Percentiles rank a stretch among this genome's conserved stretches.
Evolutionary conservation across 2,888 invertebrate genomes (phyloP).

Genomic region (Cantharis rufa): DNA sequence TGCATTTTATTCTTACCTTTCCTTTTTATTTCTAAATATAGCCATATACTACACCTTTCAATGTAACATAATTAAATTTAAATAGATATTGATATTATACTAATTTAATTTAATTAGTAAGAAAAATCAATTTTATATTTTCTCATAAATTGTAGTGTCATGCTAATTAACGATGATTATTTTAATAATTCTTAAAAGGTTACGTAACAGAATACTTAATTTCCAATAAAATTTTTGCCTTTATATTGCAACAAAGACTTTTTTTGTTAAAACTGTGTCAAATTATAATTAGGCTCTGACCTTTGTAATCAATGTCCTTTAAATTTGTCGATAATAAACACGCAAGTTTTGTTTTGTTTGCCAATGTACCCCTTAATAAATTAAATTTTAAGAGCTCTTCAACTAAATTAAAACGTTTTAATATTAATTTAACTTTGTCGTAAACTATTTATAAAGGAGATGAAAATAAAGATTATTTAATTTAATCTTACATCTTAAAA

Average conservation of each 20-base stretch:
- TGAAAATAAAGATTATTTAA: neutral
- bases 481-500: neutral
- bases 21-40: neutral
- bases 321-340: neutral
- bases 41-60: neutral
- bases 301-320: neutral
- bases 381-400: neutral
- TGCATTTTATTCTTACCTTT: neutral
- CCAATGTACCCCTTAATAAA: neutral
- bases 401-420: neutral
- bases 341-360: neutral
- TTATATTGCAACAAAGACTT: neutral
- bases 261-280: neutral
- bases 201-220: neutral
- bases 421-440: neutral
- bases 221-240: neutral
- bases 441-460: neutral
- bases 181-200: neutral
- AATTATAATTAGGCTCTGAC: neutral
- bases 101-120: neutral
- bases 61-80: neutral
- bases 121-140: neutral
- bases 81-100: no score
- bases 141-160: neutral
- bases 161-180: neutral